Evolutionary conservation across 2,888 invertebrate genomes (phyloP).

Genomic region (Phlogophora meticulosa): DNA sequence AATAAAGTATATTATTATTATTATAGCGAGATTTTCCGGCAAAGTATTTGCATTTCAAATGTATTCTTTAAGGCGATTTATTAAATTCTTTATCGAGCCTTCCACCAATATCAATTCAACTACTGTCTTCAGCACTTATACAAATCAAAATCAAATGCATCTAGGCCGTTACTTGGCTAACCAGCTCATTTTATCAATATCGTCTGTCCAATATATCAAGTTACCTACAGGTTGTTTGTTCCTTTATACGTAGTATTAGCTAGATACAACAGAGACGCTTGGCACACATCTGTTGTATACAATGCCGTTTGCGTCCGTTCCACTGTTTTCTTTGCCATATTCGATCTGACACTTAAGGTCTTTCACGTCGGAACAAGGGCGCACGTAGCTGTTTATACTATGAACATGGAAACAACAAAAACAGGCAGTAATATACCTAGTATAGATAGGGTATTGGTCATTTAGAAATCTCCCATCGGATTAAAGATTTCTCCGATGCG

Average conservation of each 20-base stretch:
- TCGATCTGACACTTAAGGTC: slow-evolving; percentile 74
- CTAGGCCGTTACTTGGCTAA: not conserved
- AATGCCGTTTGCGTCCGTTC: slow-evolving; percentile 58
- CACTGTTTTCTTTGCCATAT: slow-evolving; percentile 74
- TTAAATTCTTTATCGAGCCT: not conserved
- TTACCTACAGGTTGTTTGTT: slow-evolving; percentile 31
- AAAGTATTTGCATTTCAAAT: slow-evolving; percentile 8
- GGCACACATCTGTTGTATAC: slow-evolving; percentile 58
- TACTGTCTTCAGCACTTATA: not conserved
- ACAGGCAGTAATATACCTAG: not conserved
- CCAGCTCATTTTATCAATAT: slow-evolving; percentile 3
- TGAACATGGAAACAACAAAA: slow-evolving; percentile 1
- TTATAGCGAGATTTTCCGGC: too few relatives aligned
- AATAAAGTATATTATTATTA: too few relatives aligned
- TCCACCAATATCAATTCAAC: not conserved
- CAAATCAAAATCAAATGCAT: not conserved
- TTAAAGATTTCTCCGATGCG: slow-evolving; percentile 17
- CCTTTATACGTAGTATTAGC: slow-evolving; percentile 34
- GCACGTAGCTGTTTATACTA: slow-evolving; percentile 38
- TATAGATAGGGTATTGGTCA: too few relatives aligned
- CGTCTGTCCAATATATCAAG: slow-evolving; percentile 19
- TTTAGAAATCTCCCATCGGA: slow-evolving; percentile 7
- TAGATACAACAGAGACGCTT: slow-evolving; percentile 44
- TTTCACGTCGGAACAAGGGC: slow-evolving; percentile 72
- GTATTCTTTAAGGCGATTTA: not conserved